Evolutionary conservation across 2,888 invertebrate genomes (phyloP).

Genomic region (Tanypteryx hageni): DNA sequence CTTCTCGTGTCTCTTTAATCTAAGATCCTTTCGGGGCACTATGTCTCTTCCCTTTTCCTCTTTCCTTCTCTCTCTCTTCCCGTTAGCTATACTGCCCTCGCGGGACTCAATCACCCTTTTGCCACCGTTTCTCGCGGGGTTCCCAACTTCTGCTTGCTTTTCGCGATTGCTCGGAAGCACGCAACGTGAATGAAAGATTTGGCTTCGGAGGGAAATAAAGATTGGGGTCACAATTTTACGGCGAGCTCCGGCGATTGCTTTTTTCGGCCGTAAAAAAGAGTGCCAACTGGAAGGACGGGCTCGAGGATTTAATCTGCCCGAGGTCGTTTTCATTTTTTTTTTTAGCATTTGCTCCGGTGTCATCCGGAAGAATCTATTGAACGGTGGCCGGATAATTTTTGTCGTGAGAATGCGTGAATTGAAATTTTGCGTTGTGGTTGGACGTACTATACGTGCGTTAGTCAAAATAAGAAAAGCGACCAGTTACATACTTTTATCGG

Average conservation of each 20-base stretch:
- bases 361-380: too few species aligned
- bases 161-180: background rate
- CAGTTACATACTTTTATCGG: too few species aligned
- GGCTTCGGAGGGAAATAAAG: background rate
- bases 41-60: background rate
- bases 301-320: too few species aligned
- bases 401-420: too few species aligned
- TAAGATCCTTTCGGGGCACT: background rate
- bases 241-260: background rate
- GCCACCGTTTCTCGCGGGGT: background rate
- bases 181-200: slow-evolving; percentile 14
- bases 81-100: background rate
- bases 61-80: background rate
- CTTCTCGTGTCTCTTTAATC: background rate
- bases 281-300: too few species aligned
- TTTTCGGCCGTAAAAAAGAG: background rate
- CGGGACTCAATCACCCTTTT: background rate
- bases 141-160: background rate
- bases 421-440: too few species aligned
- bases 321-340: too few species aligned
- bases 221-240: background rate
- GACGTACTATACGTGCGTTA: too few species aligned
- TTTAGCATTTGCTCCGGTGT: too few species aligned
- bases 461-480: too few species aligned
- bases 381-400: too few species aligned